Base-by-base conservation (phyloP, 1,140 invertebrate genomes). In the Drosophila subobscura region DNA sequence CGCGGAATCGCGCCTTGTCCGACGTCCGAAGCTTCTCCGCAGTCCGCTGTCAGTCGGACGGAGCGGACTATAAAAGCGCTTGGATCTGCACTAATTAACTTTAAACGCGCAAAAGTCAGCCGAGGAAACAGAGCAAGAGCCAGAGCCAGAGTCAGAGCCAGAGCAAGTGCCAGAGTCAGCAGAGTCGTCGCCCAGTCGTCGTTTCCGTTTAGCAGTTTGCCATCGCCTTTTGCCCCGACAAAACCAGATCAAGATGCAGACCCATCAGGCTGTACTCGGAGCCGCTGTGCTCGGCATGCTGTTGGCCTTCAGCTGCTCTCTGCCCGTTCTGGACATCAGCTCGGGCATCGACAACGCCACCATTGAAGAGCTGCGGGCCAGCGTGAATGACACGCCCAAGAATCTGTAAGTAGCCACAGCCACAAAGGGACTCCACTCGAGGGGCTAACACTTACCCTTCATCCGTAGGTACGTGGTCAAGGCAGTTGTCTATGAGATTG, bases 401-500 rank as follows among this genome's bases (percentile, higher is more conserved):
- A 91, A 91, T 66, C 71, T 91, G 90, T 91, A 79, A 91, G 90
- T 73, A n/a, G 42, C 5, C 7, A 44, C 20, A 12, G n/a, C 7
- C 8, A 23, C 2, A 20, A 20, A 20, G 16, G 16, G 16, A 20
- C 16, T 20, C 16, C 4, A 41, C 5, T 23, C 20, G 14, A 57
- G 22, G 22, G 20, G 0, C 4, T 25, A 63, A 14, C 2, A n/a
- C 16, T 23, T 12, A 20, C 33, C 3, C 10, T 2, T 29, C 1
- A 5, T 16, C 16, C 16, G 2, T 6, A 94, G 93, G 54, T 93
- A 93, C 57, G 92, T 94, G 14, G 93, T 94, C 60, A 93, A 93
- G 73, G 93, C 93, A 2, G 91, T 93, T 16, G 93, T 93, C 37
- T 94, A 94, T 76, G 93, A 94, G 90, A 93, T 94, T 60, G 93